Evolutionary conservation across 2,888 invertebrate genomes (phyloP).

Genomic region (Eucera pruinosa): DNA sequence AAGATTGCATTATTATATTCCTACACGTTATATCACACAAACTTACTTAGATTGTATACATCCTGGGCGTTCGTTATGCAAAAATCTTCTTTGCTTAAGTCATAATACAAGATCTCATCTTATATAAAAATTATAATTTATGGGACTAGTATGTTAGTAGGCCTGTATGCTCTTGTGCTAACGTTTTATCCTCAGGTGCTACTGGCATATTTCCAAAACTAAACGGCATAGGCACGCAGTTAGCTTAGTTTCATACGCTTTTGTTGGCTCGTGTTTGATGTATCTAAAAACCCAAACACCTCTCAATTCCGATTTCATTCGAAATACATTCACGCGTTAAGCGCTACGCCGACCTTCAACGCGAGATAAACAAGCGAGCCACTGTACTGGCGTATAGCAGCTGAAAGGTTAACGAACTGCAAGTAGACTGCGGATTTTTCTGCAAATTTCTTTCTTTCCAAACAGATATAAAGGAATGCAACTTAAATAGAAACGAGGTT

Average conservation of each 20-base stretch:
- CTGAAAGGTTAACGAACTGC: no score
- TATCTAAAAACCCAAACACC: conserved; percentile 74
- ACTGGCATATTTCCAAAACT: conserved; percentile 68
- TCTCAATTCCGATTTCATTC: background rate
- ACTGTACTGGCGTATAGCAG: no score
- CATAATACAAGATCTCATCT: conserved; percentile 55
- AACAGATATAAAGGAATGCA: no score
- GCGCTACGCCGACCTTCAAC: no score
- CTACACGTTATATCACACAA: conserved; percentile 80
- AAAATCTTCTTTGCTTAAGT: conserved; percentile 71
- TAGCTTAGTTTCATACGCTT: conserved; percentile 83
- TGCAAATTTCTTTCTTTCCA: no score
- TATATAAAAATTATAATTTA: conserved; percentile 82
- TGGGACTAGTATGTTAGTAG: conserved; percentile 81
- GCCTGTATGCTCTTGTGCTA: conserved; percentile 79
- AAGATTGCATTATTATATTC: conserved; percentile 61
- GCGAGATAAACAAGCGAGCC: no score
- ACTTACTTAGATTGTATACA: conserved; percentile 78
- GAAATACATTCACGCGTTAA: no score
- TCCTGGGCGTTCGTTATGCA: conserved; percentile 76
- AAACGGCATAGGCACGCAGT: conserved; percentile 79
- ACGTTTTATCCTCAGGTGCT: conserved; percentile 64
- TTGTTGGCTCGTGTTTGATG: conserved; percentile 78
- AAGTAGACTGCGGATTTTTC: no score
- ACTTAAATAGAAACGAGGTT: no score